Evolutionary conservation across 1,140 invertebrate species (phyloP), one percentile per base, ranked within the genome.

Genomic region (Trachymyrmex septentrionalis): DNA sequence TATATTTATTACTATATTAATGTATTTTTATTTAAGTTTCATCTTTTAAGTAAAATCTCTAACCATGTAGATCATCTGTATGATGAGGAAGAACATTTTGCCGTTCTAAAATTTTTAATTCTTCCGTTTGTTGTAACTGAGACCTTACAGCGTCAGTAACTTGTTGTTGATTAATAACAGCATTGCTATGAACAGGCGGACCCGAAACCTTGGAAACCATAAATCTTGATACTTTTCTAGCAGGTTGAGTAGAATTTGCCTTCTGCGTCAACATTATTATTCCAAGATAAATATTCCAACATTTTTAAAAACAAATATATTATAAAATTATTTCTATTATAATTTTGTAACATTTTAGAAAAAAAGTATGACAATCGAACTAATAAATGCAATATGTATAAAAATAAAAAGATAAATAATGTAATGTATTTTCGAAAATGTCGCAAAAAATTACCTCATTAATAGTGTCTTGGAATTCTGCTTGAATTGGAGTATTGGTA

Each of bases 151-250:
- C 27, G 21, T 90, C 86, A 19, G 76, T 69, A 48, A 86, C 73
- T 50, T 92, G 82, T 61, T 92, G 92, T 76, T 94, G 92, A 87
- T 90, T 91, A 27, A 84, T 73, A 21, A 55, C 27, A 86, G 57
- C 55, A 73, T 82, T 89, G 55, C 16, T 66, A 86, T 76, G 86
- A 71, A 86, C 21, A 48, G 94, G 93, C 59, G 95, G 94, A 78
- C 94, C 95, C 82, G 94, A 92, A 82, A 96, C 96, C 92, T 95
- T 95, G 30, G 95, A 96, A 85, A 96, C 96, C 93, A 96, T 94
- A 85, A 96, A 96, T 88, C 96, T 93, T 44, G 96, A 96, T 88
- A 96, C 94, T 92, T 96, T 96, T 90, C 95, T 91, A 24, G 92
- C 92, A 57, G 94, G 94, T 87, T 95, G 94, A 86, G 53, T 85